These are phyloP conservation scores for Trachythela sp. DNA, from an alignment of 64 coral and sea anemone genomes.

Conservation along the genomic window DNA sequence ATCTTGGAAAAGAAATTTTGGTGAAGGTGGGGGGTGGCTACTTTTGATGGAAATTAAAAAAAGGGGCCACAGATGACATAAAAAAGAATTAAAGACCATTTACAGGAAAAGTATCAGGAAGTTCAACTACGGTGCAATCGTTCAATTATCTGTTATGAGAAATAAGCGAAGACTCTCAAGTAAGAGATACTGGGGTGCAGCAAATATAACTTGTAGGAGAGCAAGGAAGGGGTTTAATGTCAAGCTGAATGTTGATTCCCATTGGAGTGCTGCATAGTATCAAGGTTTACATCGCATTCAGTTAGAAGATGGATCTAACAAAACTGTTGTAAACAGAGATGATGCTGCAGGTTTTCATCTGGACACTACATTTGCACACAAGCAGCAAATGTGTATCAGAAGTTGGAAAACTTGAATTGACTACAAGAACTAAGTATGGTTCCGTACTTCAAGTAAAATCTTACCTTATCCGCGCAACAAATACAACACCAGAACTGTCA, in stretches of 20 bases:
- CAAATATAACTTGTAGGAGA: constrained; percentile 11
- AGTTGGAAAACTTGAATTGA: background rate
- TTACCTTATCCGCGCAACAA: background rate
- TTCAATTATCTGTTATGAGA: constrained; percentile 13
- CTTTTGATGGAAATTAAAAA: no score
- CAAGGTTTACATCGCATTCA: background rate
- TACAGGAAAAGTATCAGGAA: constrained; percentile 18
- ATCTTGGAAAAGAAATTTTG: no score
- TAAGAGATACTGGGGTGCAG: constrained; percentile 37
- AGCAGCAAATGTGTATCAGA: background rate
- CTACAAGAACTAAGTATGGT: background rate
- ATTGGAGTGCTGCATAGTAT: constrained; percentile 25
- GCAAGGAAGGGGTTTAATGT: constrained; percentile 37
- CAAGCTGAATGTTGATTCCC: background rate
- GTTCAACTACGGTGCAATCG: constrained; percentile 27
- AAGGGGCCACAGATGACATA: constrained; percentile 35
- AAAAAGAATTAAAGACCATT: constrained; percentile 28
- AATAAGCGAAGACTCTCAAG: constrained; percentile 46
- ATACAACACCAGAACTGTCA: background rate
- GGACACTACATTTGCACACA: background rate
- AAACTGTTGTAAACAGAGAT: background rate
- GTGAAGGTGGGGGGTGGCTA: no score
- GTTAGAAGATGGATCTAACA: constrained; percentile 7
- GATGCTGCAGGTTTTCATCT: no score
- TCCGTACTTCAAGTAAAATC: background rate